Evolutionary conservation across 37 sponge, comb jelly and placozoan species (phyloP), one percentile per base, ranked within the genome.

Genomic region (Oopsacas minuta): DNA sequence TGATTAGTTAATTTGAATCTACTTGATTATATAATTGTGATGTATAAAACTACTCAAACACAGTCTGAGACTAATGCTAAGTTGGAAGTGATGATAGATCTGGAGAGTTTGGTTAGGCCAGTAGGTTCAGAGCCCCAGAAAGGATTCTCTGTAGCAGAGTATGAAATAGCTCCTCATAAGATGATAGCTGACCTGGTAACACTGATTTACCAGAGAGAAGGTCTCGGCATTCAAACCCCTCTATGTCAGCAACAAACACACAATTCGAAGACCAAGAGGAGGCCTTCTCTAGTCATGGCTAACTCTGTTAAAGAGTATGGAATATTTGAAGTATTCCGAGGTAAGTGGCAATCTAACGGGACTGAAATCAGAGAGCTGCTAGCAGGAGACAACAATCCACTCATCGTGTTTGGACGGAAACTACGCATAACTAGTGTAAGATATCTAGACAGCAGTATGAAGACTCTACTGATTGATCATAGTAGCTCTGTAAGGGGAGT

Each of bases 51-150:
- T n/a, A n/a, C n/a, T n/a, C n/a, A n/a, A n/a, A n/a, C n/a, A n/a
- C n/a, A n/a, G n/a, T n/a, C n/a, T n/a, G n/a, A n/a, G n/a, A n/a
- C n/a, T 12, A 46, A 17, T 46, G 22, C 75, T 61, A 61, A 61
- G 75, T 34, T 61, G 75, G 75, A 61, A 12, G 75, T 61, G 7
- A 61, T 61, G 75, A n/a, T 61, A 61, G 75, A 61, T 34, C 75
- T 61, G 5, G 75, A 61, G 75, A 61, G 75, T 61, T 34, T 61
- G 75, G 75, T 61, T 5, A 3, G 75, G 7, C 20, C 30, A 34
- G 75, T 7, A 12, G 75, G 22, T 5, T 25, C 28, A 25, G 75
- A 61, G 30, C 28, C 28, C 20, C 75, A 61, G 75, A 61, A 61
- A 12, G 75, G 75, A 34, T 61, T 61, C 75, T 61, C 75, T 7